Percentiles rank a stretch among this genome's conserved stretches.
phyloP scores from a whole-genome alignment of 2,113 vertebrate genomes.

The Stictonetta naevosa region DNA sequence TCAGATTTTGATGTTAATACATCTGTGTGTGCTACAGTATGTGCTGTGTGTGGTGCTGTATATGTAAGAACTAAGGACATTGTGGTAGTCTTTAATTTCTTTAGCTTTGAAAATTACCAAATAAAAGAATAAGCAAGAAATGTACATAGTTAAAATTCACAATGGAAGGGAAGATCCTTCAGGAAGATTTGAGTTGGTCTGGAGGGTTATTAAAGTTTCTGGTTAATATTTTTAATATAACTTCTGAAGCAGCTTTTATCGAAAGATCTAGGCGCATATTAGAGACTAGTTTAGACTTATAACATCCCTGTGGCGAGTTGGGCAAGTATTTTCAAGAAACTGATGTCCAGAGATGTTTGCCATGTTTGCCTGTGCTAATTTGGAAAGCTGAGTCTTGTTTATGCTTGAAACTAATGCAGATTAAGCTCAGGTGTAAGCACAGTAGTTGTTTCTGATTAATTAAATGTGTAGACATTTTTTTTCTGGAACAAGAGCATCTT shows the following conservation, averaged over 20 bases:
- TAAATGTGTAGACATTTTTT: slow-evolving; percentile 56
- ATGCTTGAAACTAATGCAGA: slow-evolving; percentile 68
- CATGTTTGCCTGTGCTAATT: slow-evolving; percentile 49
- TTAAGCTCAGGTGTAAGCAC: slow-evolving; percentile 58
- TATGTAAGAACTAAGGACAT: neutral
- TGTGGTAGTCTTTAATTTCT: slow-evolving; percentile 22
- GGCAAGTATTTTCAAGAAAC: slow-evolving; percentile 71
- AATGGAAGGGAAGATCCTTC: slow-evolving; percentile 11
- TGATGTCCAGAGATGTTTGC: slow-evolving; percentile 63
- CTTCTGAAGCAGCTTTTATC: slow-evolving; percentile 60
- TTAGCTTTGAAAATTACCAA: slow-evolving; percentile 34
- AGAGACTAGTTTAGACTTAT: slow-evolving; percentile 58
- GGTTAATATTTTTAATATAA: slow-evolving; percentile 66
- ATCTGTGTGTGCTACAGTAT: accelerated
- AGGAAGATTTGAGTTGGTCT: slow-evolving; percentile 16
- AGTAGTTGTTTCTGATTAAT: slow-evolving; percentile 59
- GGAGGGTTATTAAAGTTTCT: slow-evolving; percentile 30
- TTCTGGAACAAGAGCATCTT: slow-evolving; percentile 61
- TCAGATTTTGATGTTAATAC: neutral
- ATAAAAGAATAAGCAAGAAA: slow-evolving; percentile 42
- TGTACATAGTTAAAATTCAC: neutral
- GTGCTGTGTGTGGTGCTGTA: neutral
- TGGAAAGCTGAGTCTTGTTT: slow-evolving; percentile 61
- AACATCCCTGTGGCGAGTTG: slow-evolving; percentile 49
- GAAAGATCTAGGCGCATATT: slow-evolving; percentile 52